Evolutionary conservation across 2,888 invertebrate genomes (phyloP), one percentile per base, ranked within the genome.

Genomic region (Drosophila yooni): DNA sequence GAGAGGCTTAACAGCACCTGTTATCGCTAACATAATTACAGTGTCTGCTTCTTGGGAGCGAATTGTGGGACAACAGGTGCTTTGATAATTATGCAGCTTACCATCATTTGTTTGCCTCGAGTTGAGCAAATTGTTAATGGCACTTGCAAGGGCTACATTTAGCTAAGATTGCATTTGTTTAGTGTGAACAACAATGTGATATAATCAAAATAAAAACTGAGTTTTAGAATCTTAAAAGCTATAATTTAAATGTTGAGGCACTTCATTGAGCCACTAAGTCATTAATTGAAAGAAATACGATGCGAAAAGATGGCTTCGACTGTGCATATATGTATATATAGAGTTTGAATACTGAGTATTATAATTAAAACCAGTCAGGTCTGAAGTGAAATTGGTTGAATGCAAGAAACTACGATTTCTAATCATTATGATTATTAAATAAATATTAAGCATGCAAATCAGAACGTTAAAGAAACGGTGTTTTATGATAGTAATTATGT

Each of bases 61-160:
- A 40, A 53, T 50, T 33, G 60, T 13, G 18, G 15, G 38, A n/a
- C 38, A 38, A 31, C 60, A 52, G 36, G 60, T 52, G 36, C 43
- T 53, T 53, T 46, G 46, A 58, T 89, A 89, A 89, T 85, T 87
- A 77, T 71, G 69, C 66, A 59, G 64, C 63, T 81, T 76, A 76
- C 50, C 51, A 59, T 70, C 61, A 72, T 67, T 68, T 67, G 76
- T 65, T 73, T 76, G 72, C 70, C 66, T 70, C 53, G 36, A 74
- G 33, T 11, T 57, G 27, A 25, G 56, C 33, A 57, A 66, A 50
- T 18, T 40, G 58, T 50, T 56, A 40, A 33, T 50, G 53, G 21
- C 67, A 36, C 25, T 25, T 33, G 40, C 34, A 29, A 43, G 61
- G 52, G 51, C 40, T 43, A 40, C n/a, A 38, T 29, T 65, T 48